A percentile compares a stretch with the other conserved stretches of the same genome.
Conservation (phyloP, 2,113 vertebrate species). For the Chaetodon auriga region DNA sequence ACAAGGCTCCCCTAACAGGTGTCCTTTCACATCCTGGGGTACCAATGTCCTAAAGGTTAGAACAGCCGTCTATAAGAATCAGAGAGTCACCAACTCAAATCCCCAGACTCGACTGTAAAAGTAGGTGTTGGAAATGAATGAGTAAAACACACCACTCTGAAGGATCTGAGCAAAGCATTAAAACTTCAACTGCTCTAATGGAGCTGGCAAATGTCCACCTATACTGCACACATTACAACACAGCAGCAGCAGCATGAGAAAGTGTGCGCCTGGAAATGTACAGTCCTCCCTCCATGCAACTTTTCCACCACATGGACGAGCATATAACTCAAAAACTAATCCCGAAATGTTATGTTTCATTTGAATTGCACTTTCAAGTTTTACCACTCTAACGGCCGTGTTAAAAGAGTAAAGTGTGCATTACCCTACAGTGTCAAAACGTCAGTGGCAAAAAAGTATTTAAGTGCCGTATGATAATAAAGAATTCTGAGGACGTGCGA, state of each 20-base stretch:
- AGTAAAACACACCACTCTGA: constrained; percentile 24
- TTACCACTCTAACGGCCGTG: neutral
- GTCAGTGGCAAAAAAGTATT: constrained; percentile 12
- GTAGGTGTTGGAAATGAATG: constrained; percentile 9
- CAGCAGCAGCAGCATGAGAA: neutral
- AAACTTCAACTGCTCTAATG: constrained; percentile 21
- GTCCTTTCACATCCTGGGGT: constrained; percentile 27
- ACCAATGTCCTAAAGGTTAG: constrained; percentile 34
- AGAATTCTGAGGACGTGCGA: constrained; percentile 39
- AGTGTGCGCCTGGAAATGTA: neutral
- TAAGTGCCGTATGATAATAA: constrained; percentile 30
- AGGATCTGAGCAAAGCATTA: constrained; percentile 20
- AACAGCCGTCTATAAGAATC: constrained; percentile 22
- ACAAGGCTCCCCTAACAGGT: constrained; percentile 30
- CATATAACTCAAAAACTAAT: neutral
- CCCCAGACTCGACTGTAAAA: neutral
- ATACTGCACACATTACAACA: neutral
- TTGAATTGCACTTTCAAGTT: neutral
- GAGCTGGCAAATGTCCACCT: constrained; percentile 30
- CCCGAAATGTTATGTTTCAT: neutral
- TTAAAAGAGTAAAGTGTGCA: constrained; percentile 13
- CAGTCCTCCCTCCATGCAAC: neutral
- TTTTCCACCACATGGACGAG: neutral
- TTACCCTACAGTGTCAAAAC: constrained; percentile 28
- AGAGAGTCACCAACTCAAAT: constrained; percentile 36